phyloP scores from a whole-genome alignment of 1,140 invertebrate genomes.

The Eumaeus atala region DNA sequence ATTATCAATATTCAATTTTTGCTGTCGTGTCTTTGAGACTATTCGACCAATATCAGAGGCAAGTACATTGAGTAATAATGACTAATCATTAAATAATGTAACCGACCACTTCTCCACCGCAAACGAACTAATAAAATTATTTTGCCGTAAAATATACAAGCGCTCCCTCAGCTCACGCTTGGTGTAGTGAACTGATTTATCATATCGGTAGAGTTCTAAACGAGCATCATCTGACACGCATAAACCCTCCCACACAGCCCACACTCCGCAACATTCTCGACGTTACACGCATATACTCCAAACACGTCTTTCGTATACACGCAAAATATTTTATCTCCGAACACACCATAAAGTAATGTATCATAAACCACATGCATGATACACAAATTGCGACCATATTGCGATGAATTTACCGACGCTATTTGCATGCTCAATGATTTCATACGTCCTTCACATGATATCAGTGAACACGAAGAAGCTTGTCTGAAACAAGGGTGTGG shows the following conservation, averaged over 20 bases:
- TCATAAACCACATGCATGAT: conserved; percentile 8
- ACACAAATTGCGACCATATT: conserved; percentile 28
- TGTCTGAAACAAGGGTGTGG: conserved; percentile 57
- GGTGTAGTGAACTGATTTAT: conserved; percentile 70
- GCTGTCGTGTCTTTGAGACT: too few species aligned
- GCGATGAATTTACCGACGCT: conserved; percentile 24
- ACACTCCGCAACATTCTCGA: conserved; percentile 40
- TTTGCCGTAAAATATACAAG: conserved; percentile 36
- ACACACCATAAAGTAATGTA: background rate
- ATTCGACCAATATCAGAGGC: too few species aligned
- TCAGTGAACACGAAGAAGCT: conserved; percentile 39
- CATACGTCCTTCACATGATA: conserved; percentile 16
- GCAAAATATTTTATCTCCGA: conserved; percentile 36
- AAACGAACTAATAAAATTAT: conserved; percentile 1
- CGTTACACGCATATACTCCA: conserved; percentile 45
- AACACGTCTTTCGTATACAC: conserved; percentile 49
- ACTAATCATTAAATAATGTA: too few species aligned
- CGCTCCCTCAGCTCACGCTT: conserved; percentile 58
- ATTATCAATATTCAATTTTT: too few species aligned
- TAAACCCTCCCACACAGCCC: conserved; percentile 50
- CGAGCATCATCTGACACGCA: conserved; percentile 71
- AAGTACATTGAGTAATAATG: too few species aligned
- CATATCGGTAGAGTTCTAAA: conserved; percentile 67
- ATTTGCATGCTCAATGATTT: conserved; percentile 24
- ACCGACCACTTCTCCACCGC: too few species aligned